Evolutionary conservation across 2,888 invertebrate genomes (phyloP), one percentile per base, ranked within the genome.

Genomic region (Poecilus cupreus): DNA sequence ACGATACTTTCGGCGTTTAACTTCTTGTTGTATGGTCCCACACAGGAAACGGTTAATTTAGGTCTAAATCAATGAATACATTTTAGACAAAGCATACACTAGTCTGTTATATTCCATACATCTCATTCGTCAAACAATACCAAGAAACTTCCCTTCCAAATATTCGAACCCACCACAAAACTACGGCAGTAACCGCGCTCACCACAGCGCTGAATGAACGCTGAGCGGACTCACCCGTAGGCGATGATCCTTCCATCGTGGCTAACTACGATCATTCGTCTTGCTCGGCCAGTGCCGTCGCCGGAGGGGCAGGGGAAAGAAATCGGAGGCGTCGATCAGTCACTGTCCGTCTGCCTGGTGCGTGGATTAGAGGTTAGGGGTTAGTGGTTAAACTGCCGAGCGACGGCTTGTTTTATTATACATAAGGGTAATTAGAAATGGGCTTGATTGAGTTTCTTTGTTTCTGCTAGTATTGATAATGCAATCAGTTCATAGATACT

Each of bases 231-330:
- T 32, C 4, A 32, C 11, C 13, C 26, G 1, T 13, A n/a, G 11
- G 5, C 60, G 60, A 26, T 60, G 60, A 60, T 60, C 60, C 43
- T 26, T 60, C 26, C 54, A 0, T 54, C 13, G 24, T 13, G 13
- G 60, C 60, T 60, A 60, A 60, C 60, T 24, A 26, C 32, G 60
- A 13, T 26, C 26, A 60, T 60, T 26, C 26, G 60, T 60, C 60
- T 54, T 54, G 54, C 10, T 22, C 20, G 22, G 8, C 22, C 24
- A 22, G 5, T 60, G 60, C 3, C 11, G 11, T n/a, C n/a, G n/a
- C n/a, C n/a, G n/a, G n/a, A n/a, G 26, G 13, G 13, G 11, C n/a
- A 3, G 6, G 60, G 60, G 26, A 6, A n/a, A n/a, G 32, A 32
- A 32, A 32, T 32, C 32, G 1, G 13, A 10, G 22, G n/a, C 24